Evolutionary conservation across 2,888 invertebrate species (phyloP).

Genomic region (Hyalella azteca): DNA sequence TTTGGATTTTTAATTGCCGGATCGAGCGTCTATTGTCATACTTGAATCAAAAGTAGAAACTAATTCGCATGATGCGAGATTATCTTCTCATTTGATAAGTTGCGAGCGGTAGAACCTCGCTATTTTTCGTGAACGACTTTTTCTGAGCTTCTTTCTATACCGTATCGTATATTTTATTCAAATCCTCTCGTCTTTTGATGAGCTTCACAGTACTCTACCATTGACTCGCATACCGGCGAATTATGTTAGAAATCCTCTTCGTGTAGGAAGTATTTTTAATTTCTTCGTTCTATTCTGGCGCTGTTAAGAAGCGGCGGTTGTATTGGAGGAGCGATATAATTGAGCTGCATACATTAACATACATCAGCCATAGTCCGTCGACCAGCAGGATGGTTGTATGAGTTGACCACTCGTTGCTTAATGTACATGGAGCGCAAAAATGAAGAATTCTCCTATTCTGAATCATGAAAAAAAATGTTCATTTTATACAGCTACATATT

Average conservation of each 20-base stretch:
- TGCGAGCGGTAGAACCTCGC: neutral
- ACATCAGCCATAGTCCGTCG: conserved; percentile 16
- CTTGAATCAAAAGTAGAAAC: too few relatives aligned
- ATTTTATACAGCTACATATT: too few relatives aligned
- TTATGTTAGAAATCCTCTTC: conserved; percentile 28
- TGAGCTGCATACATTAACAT: conserved; percentile 36
- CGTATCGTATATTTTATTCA: conserved; percentile 29
- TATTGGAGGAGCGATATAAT: conserved; percentile 33
- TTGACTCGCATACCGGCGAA: conserved; percentile 13
- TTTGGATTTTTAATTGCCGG: too few relatives aligned
- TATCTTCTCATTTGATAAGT: too few relatives aligned
- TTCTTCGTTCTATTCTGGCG: neutral
- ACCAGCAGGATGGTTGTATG: neutral
- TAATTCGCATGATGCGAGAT: too few relatives aligned
- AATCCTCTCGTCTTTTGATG: conserved; percentile 34
- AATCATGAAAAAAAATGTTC: too few relatives aligned
- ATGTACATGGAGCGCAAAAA: too few relatives aligned
- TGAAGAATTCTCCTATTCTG: too few relatives aligned
- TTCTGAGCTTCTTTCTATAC: conserved; percentile 2
- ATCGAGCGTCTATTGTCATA: too few relatives aligned
- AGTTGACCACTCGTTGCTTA: too few relatives aligned
- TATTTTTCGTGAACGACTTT: neutral
- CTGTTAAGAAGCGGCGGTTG: conserved; percentile 29
- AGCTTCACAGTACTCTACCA: conserved; percentile 20
- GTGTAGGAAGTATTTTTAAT: conserved; percentile 24